Evolutionary conservation across 2,113 vertebrate genomes (phyloP).

Genomic region (Myotis lucifugus): DNA sequence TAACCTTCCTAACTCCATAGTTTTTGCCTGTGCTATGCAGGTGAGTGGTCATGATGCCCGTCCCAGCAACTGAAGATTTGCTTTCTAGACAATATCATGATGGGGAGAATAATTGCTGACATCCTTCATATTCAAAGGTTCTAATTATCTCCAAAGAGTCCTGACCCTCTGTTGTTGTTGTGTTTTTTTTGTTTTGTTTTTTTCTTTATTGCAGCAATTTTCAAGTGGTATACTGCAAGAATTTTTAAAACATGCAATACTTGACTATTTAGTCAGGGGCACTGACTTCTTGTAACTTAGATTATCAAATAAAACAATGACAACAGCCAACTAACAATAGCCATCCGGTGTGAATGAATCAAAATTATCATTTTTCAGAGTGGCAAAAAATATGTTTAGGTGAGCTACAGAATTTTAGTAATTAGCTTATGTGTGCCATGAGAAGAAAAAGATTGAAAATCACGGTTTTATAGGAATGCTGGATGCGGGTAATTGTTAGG

Average conservation of each 20-base stretch:
- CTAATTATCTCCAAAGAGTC: neutral
- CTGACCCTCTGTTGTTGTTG: neutral
- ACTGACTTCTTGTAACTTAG: neutral
- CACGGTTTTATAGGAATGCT: neutral
- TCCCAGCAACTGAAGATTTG: neutral
- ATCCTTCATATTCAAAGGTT: neutral
- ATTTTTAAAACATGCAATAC: neutral
- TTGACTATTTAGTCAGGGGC: neutral
- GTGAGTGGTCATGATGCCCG: neutral
- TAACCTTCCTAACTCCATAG: neutral
- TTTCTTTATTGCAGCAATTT: neutral
- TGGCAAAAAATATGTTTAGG: neutral
- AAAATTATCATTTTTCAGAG: neutral
- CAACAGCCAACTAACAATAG: neutral
- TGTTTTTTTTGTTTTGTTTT: neutral
- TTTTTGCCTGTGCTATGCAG: neutral
- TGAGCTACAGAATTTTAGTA: neutral
- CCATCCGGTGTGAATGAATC: neutral
- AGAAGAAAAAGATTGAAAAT: neutral
- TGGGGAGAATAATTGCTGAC: accelerated
- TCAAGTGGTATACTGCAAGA: neutral
- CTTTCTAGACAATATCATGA: neutral
- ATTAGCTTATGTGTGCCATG: neutral
- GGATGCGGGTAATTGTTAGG: accelerated
- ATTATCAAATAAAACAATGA: neutral